These are phyloP conservation scores for Zaprionus vittiger DNA, from an alignment of 1,140 invertebrate species.

Conservation along the genomic window DNA sequence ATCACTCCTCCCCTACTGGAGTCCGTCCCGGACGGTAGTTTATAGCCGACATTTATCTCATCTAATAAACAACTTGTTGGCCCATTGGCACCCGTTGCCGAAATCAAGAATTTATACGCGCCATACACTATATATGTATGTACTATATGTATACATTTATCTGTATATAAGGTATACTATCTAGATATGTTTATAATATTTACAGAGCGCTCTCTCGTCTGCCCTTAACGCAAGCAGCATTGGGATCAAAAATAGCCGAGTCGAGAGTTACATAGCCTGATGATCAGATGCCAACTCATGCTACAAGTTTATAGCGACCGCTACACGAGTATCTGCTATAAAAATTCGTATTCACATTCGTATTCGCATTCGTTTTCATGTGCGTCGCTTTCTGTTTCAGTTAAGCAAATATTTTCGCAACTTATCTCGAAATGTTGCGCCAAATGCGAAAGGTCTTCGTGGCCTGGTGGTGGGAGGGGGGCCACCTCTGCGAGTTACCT, in stretches of 20 bases:
- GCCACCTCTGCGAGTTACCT: conserved; percentile 25
- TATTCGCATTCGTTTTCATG: conserved; percentile 9
- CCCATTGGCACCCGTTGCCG: conserved; percentile 30
- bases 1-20: background rate
- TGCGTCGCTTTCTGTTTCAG: conserved; percentile 71
- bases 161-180: background rate
- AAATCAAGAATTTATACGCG: conserved; percentile 29
- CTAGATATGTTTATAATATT: background rate
- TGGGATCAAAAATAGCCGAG: conserved; percentile 39
- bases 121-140: background rate
- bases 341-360: background rate
- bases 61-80: conserved; percentile 23
- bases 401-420: conserved; percentile 76
- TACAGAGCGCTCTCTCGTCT: conserved; percentile 11
- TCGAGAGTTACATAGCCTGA: conserved; percentile 2
- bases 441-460: conserved; percentile 61
- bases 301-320: conserved; percentile 1
- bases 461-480: background rate
- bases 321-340: conserved; percentile 6
- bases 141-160: background rate
- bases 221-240: conserved; percentile 35
- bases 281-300: background rate
- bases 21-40: conserved; percentile 12
- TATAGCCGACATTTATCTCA: conserved; percentile 53
- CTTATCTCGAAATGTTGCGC: conserved; percentile 71